Conservation (phyloP, 2,888 invertebrate species). For the Troglohyphantes excavatus region DNA sequence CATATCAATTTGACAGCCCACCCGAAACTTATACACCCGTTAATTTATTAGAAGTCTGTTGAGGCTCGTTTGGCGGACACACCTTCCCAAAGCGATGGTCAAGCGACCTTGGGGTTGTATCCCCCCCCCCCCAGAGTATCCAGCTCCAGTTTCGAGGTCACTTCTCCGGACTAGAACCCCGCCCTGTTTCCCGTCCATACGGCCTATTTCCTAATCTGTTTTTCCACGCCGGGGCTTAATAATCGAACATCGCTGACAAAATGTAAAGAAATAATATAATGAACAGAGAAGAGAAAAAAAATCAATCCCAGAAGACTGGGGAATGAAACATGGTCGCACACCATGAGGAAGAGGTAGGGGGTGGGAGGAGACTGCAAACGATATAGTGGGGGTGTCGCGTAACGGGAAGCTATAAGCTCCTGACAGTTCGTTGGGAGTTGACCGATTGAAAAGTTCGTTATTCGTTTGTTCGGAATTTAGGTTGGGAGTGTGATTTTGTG, state of each 20-base stretch:
- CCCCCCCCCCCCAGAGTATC: slow-evolving; percentile 27
- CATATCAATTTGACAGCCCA: background rate
- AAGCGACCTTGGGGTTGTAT: slow-evolving; percentile 63
- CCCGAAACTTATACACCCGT: background rate
- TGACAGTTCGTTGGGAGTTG: slow-evolving; percentile 32
- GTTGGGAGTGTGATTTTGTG: background rate
- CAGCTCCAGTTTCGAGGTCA: slow-evolving; percentile 71
- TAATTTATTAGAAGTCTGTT: slow-evolving; percentile 5
- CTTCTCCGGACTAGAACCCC: slow-evolving; percentile 43
- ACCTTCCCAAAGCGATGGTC: slow-evolving; percentile 30
- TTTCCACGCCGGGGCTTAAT: slow-evolving; percentile 54
- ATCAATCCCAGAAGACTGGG: slow-evolving; percentile 35
- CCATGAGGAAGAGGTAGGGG: slow-evolving; percentile 11
- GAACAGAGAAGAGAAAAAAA: slow-evolving; percentile 17
- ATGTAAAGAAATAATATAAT: background rate
- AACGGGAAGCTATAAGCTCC: background rate
- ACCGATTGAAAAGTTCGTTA: background rate
- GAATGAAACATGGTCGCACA: slow-evolving; percentile 7
- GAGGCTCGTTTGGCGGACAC: slow-evolving; percentile 45
- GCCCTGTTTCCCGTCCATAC: slow-evolving; percentile 67
- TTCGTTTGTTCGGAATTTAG: background rate
- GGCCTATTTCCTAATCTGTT: slow-evolving; percentile 72
- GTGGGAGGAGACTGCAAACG: slow-evolving; percentile 10
- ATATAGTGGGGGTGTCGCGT: slow-evolving; percentile 19
- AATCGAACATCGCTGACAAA: slow-evolving; percentile 29